phyloP scores from a whole-genome alignment of 2,888 invertebrate species.

The Stegophylla sp. region DNA sequence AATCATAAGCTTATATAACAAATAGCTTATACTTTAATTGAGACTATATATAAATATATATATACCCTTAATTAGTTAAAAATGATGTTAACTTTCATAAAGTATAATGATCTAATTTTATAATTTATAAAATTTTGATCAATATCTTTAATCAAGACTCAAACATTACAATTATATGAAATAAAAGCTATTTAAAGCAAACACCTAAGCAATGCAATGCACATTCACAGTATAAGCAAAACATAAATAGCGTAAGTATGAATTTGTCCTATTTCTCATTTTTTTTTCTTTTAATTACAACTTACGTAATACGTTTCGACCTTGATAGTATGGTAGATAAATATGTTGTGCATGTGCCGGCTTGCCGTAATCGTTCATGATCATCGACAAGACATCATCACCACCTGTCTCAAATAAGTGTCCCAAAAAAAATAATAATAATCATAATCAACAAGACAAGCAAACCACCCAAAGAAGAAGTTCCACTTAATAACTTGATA shows the following conservation, averaged over 20 bases:
- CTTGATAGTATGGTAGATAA: slow-evolving; percentile 69
- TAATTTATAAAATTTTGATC: not conserved
- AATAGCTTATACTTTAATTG: no score
- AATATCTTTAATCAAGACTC: slow-evolving; percentile 7
- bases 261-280: slow-evolving; percentile 21
- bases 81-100: not conserved
- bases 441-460: slow-evolving; percentile 44
- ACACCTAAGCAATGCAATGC: slow-evolving; percentile 22
- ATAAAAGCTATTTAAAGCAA: slow-evolving; percentile 33
- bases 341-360: slow-evolving; percentile 68
- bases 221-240: slow-evolving; percentile 18
- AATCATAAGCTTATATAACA: not conserved
- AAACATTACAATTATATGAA: slow-evolving; percentile 1
- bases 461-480: slow-evolving; percentile 17
- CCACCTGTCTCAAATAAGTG: slow-evolving; percentile 62
- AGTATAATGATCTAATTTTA: not conserved
- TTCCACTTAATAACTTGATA: slow-evolving; percentile 29
- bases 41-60: no score
- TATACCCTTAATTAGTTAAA: no score
- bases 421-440: slow-evolving; percentile 50
- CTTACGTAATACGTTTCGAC: slow-evolving; percentile 65
- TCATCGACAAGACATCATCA: slow-evolving; percentile 63
- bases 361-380: slow-evolving; percentile 66
- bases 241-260: slow-evolving; percentile 3
- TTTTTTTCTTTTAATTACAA: slow-evolving; percentile 30